These are phyloP conservation scores for Drosophila jambulina DNA, from an alignment of 1,140 invertebrate species.

Conservation along the genomic window DNA sequence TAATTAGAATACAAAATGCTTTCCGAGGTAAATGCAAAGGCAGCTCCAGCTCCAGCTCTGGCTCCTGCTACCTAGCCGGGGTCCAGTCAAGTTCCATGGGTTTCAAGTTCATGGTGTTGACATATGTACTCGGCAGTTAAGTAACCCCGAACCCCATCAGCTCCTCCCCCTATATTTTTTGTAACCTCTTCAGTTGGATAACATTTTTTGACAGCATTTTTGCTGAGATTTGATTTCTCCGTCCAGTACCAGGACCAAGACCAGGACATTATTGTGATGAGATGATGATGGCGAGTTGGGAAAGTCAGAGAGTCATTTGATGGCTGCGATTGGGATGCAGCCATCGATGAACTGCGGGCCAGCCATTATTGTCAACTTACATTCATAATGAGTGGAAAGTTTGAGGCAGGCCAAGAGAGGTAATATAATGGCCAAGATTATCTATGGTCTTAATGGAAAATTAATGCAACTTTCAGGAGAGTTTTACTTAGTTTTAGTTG, in stretches of 20 bases:
- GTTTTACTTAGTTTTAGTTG: background rate
- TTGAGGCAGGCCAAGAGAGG: constrained; percentile 18
- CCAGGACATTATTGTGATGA: constrained; percentile 62
- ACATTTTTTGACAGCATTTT: constrained; percentile 42
- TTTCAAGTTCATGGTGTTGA: constrained; percentile 83
- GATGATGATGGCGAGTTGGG: constrained; percentile 34
- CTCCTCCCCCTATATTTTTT: background rate
- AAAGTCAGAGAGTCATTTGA: constrained; percentile 42
- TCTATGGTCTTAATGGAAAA: constrained; percentile 25
- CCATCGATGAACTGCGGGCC: constrained; percentile 59
- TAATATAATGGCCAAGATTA: constrained; percentile 27
- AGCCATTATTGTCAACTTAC: constrained; percentile 47
- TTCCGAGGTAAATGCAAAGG: constrained; percentile 50
- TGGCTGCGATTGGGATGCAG: constrained; percentile 51
- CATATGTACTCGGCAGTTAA: constrained; percentile 67
- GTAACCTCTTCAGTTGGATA: constrained; percentile 14
- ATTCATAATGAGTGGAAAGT: constrained; percentile 77
- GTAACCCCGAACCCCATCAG: constrained; percentile 14
- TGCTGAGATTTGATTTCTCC: constrained; percentile 27
- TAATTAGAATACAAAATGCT: constrained; percentile 84
- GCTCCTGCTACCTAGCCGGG: background rate
- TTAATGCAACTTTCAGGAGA: constrained; percentile 22
- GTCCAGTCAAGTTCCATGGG: constrained; percentile 29
- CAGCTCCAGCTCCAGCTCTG: constrained; percentile 15
- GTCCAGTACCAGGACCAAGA: constrained; percentile 12